Evolutionary conservation across 2,797 vertebrate species (phyloP).

Genomic region (Dryobates pubescens): DNA sequence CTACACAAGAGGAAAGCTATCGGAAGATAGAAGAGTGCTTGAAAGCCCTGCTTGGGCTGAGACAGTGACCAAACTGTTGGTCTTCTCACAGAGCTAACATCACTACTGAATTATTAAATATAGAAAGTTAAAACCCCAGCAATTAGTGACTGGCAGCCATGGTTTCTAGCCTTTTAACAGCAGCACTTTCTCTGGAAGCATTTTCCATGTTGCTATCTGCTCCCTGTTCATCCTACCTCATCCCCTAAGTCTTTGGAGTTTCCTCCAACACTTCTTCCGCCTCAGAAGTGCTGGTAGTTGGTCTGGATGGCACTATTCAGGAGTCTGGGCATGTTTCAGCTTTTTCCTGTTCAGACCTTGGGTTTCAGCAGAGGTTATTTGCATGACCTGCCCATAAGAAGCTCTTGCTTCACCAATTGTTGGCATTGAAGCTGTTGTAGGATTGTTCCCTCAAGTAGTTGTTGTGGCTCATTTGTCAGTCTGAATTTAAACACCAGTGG

Average conservation of each 20-base stretch:
- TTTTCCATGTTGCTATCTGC: accelerated
- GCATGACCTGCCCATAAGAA: background rate
- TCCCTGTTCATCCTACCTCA: background rate
- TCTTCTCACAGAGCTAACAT: background rate
- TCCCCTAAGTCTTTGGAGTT: background rate
- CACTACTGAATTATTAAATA: background rate
- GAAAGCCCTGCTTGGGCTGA: background rate
- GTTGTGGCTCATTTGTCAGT: background rate
- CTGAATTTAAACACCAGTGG: background rate
- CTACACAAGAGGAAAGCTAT: background rate
- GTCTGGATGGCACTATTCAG: background rate
- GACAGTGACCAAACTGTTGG: background rate
- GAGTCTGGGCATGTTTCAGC: background rate
- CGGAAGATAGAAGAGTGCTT: background rate
- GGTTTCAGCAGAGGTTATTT: background rate
- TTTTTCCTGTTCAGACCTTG: background rate
- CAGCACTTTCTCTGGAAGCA: background rate
- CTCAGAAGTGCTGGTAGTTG: background rate
- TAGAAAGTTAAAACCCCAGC: background rate
- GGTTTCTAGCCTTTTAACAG: background rate
- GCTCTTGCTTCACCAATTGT: background rate
- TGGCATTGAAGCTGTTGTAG: background rate
- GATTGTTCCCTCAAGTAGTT: background rate
- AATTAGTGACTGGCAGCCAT: too few relatives aligned
- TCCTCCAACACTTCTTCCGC: background rate